Percentiles rank a stretch among this genome's conserved stretches.
These are phyloP conservation scores for Pecten maximus DNA, from an alignment of 2,888 invertebrate genomes.

Conservation along the genomic window DNA sequence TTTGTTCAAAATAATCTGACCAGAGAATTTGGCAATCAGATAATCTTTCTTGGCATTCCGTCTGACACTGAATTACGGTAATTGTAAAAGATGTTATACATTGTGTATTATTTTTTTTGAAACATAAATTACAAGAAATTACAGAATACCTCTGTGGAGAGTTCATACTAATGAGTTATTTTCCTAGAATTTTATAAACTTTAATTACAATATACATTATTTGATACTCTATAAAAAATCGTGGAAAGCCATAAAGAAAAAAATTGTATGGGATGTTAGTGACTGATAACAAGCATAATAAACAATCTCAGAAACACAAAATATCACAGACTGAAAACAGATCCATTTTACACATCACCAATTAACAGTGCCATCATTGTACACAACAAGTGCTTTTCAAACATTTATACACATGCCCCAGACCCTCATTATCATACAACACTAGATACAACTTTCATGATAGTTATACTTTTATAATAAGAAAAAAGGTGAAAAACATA, in stretches of 20 bases:
- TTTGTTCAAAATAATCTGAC: neutral
- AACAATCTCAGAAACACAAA: conserved; percentile 19
- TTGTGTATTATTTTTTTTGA: no score
- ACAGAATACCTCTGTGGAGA: no score
- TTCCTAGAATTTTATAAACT: no score
- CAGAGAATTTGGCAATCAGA: neutral
- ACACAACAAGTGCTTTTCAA: conserved; percentile 47
- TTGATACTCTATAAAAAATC: neutral
- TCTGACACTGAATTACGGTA: no score
- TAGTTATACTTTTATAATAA: neutral
- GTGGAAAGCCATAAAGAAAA: neutral
- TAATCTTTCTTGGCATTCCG: no score
- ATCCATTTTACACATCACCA: neutral
- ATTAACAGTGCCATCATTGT: conserved; percentile 38
- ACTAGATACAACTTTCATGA: neutral
- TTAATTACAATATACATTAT: no score
- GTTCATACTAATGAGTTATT: no score
- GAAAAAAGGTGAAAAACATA: neutral
- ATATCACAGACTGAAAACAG: conserved; percentile 20
- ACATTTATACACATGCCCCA: conserved; percentile 42
- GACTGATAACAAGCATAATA: neutral
- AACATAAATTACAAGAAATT: no score
- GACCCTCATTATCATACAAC: neutral
- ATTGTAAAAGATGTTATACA: no score
- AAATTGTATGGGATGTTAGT: neutral